phyloP scores from a whole-genome alignment of 2,797 vertebrate species.

The Acanthis flammea region DNA sequence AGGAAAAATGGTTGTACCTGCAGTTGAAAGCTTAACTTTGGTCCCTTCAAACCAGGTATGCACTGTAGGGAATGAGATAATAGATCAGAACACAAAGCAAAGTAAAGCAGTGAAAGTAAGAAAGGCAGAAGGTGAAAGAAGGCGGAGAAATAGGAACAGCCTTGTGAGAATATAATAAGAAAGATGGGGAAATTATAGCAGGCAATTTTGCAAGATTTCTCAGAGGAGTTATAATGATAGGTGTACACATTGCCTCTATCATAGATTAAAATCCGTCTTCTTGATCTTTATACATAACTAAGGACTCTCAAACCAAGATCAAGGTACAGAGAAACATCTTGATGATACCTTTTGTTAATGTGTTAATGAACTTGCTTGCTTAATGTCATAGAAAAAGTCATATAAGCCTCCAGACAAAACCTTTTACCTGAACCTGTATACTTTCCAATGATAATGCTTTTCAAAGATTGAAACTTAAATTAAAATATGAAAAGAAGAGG shows the following conservation, averaged over 20 bases:
- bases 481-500: slow-evolving; percentile 57
- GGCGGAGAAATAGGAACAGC: neutral
- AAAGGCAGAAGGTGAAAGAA: neutral
- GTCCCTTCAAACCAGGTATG: neutral
- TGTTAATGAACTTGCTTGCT: slow-evolving; percentile 27
- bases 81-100: neutral
- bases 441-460: slow-evolving; percentile 6
- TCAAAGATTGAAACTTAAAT: slow-evolving; percentile 47
- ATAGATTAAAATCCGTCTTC: slow-evolving; percentile 8
- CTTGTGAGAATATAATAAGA: neutral
- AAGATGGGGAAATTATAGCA: neutral
- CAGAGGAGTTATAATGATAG: neutral
- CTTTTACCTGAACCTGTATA: neutral
- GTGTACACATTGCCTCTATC: neutral
- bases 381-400: neutral
- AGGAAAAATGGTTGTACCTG: neutral
- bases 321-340: neutral
- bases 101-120: neutral
- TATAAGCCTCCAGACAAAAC: neutral
- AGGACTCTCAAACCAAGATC: neutral
- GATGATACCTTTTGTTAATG: slow-evolving; percentile 5
- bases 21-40: neutral
- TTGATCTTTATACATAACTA: slow-evolving; percentile 3
- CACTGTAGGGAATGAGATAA: neutral
- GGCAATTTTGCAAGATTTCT: neutral